phyloP scores from a whole-genome alignment of 2,113 vertebrate species.

The Microtus richardsoni region DNA sequence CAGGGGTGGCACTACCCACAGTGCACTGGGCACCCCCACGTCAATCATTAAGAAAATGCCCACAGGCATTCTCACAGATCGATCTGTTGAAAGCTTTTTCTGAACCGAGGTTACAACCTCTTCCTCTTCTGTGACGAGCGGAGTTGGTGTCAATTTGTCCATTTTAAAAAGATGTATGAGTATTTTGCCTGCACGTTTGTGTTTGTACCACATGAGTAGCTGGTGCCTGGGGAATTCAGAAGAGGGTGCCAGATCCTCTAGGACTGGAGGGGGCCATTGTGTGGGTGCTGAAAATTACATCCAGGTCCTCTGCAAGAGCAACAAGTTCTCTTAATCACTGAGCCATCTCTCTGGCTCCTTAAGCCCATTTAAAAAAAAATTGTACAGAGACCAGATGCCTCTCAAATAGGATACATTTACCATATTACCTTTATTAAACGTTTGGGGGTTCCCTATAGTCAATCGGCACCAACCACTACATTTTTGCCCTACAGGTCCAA shows the following conservation, averaged over 20 bases:
- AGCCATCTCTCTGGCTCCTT: not conserved
- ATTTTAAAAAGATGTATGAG: not conserved
- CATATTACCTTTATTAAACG: not conserved
- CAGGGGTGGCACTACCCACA: not conserved
- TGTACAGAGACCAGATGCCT: not conserved
- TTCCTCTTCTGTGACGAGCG: not conserved
- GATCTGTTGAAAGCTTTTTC: not conserved
- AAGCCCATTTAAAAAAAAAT: not conserved
- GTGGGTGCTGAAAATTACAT: not conserved
- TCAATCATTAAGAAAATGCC: not conserved
- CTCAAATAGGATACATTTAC: not conserved
- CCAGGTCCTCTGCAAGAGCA: not conserved
- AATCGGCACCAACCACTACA: not conserved
- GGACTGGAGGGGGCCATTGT: not conserved
- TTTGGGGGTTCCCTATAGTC: not conserved
- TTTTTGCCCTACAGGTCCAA: constrained; percentile 5
- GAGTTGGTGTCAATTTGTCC: not conserved
- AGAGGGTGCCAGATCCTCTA: not conserved
- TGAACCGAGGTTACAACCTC: not conserved
- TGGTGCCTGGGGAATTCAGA: not conserved
- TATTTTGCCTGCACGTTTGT: not conserved
- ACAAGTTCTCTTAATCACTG: not conserved
- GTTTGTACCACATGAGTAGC: not conserved
- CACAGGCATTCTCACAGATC: not conserved
- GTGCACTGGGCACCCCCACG: not conserved